Conservation (phyloP, 2,888 invertebrate species). For the Dryomyza anilis region DNA sequence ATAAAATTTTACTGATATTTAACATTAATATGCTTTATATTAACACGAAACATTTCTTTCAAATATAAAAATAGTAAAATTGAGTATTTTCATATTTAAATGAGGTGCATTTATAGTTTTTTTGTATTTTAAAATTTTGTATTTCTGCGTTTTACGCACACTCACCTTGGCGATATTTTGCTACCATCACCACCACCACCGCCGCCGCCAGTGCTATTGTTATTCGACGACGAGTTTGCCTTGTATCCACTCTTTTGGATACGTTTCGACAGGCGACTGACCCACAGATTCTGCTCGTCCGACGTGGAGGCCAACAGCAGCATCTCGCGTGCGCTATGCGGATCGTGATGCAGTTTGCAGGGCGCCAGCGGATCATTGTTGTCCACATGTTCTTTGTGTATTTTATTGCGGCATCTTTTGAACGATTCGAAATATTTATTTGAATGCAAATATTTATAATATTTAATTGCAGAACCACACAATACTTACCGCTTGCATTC, state of each 20-base stretch:
- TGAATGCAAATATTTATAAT: not conserved
- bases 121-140: conserved; percentile 3
- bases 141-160: not conserved
- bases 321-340: conserved; percentile 90
- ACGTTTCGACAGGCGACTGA: conserved; percentile 85
- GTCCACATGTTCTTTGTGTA: conserved; percentile 96
- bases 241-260: conserved; percentile 93
- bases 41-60: too few relatives aligned
- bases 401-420: conserved; percentile 91
- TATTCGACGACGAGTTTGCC: conserved; percentile 72
- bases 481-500: conserved; percentile 81
- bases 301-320: conserved; percentile 83
- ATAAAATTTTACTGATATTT: too few relatives aligned
- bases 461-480: not conserved
- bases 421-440: not conserved
- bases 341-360: conserved; percentile 95
- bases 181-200: conserved; percentile 70
- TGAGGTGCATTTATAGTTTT: too few relatives aligned
- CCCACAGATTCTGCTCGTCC: conserved; percentile 93
- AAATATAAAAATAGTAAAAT: too few relatives aligned
- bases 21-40: too few relatives aligned
- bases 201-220: conserved; percentile 53
- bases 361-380: conserved; percentile 83
- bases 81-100: too few relatives aligned
- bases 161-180: conserved; percentile 78